These are phyloP conservation scores for Muricea muricata DNA, from an alignment of 92 coral and sea anemone genomes.

Conservation along the genomic window DNA sequence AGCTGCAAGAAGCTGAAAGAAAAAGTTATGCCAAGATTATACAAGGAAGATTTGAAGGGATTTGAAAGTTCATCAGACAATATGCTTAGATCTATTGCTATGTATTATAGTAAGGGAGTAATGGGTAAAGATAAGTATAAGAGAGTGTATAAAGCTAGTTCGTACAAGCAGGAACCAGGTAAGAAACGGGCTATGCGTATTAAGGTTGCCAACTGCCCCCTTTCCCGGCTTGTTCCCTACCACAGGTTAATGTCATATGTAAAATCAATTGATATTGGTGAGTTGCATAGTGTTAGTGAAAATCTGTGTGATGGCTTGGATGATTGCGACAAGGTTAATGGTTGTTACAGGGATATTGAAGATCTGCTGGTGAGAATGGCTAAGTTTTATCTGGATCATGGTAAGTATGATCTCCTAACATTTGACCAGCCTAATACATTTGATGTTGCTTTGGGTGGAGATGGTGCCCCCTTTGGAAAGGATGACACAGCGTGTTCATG, in stretches of 20 bases:
- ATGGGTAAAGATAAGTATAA: constrained; percentile 24
- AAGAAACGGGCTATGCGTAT: too few species aligned
- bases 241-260: too few species aligned
- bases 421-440: background rate
- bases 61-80: background rate
- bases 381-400: background rate
- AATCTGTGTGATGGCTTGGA: background rate
- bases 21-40: too few species aligned
- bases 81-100: constrained; percentile 24
- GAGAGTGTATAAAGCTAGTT: background rate
- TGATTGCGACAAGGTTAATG: background rate
- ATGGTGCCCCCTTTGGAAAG: background rate
- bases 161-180: background rate
- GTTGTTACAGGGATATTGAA: background rate
- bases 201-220: too few species aligned
- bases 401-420: background rate
- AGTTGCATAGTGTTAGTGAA: background rate
- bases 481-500: background rate
- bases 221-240: too few species aligned
- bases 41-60: too few species aligned
- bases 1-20: too few species aligned
- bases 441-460: background rate
- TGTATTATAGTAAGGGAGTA: constrained; percentile 1
- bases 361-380: background rate
- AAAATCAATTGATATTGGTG: too few species aligned